Conservation (phyloP, 2,113 vertebrate genomes). For the Glaucomys volans region DNA sequence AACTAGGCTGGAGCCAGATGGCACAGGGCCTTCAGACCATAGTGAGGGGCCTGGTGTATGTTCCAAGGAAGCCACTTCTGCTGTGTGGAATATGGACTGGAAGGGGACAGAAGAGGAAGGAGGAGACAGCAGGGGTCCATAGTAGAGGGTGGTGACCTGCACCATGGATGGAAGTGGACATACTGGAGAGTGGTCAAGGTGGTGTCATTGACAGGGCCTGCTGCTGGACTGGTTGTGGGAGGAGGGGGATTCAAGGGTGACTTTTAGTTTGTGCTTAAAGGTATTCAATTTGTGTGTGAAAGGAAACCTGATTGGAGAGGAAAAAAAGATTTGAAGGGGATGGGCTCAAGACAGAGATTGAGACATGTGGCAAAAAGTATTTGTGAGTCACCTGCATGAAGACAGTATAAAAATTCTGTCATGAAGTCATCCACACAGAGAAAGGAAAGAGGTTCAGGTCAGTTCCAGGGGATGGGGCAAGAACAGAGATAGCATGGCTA, state of each 20-base stretch:
- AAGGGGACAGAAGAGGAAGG: neutral
- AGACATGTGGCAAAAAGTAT: neutral
- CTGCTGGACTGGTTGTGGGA: neutral
- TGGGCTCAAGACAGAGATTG: neutral
- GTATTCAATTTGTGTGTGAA: neutral
- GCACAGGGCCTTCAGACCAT: no score
- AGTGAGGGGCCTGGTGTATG: neutral
- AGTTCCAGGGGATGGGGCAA: neutral
- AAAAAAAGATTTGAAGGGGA: neutral
- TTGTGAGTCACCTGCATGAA: neutral
- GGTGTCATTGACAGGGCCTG: neutral
- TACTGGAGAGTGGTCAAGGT: neutral
- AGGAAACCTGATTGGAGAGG: neutral
- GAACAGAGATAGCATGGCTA: neutral
- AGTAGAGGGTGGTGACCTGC: neutral
- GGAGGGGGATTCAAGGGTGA: neutral
- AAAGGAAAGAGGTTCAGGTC: neutral
- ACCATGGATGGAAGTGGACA: neutral
- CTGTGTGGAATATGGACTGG: neutral
- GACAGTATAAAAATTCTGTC: neutral
- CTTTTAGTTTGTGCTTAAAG: neutral
- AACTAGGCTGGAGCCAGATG: neutral
- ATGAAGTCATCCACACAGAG: neutral
- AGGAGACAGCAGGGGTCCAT: neutral
- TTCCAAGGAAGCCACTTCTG: neutral